phyloP scores from a whole-genome alignment of 1,140 invertebrate species.

The Drosophila seguyi region DNA sequence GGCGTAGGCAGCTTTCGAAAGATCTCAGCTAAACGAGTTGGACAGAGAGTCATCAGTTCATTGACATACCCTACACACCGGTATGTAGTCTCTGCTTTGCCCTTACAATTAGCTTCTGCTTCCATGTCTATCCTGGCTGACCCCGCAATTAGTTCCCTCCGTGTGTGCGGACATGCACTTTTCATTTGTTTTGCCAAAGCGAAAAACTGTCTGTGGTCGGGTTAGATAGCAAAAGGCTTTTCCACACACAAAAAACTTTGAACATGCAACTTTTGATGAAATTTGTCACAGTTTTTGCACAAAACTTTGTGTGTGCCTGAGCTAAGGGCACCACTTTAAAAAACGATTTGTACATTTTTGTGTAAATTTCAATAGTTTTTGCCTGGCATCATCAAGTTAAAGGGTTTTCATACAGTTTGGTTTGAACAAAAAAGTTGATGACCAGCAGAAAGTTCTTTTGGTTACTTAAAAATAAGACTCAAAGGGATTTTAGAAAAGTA shows the following conservation, averaged over 20 bases:
- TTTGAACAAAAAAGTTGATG: not conserved
- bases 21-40: constrained; percentile 8
- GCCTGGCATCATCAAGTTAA: not conserved
- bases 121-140: constrained; percentile 33
- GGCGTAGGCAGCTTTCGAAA: constrained; percentile 34
- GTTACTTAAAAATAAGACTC: too few species aligned
- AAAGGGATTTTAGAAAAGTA: not conserved
- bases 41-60: constrained; percentile 38
- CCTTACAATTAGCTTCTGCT: constrained; percentile 54
- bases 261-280: constrained; percentile 58
- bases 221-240: constrained; percentile 5
- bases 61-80: constrained; percentile 59
- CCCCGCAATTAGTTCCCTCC: constrained; percentile 54
- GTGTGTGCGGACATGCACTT: constrained; percentile 44
- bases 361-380: constrained; percentile 12
- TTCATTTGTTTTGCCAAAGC: constrained; percentile 37
- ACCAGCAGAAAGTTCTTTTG: not conserved
- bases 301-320: constrained; percentile 5
- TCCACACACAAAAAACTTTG: constrained; percentile 28
- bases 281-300: constrained; percentile 27
- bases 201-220: not conserved
- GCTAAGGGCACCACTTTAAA: not conserved
- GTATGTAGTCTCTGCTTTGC: constrained; percentile 23
- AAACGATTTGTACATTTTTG: constrained; percentile 14
- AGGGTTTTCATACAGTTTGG: not conserved